Base-by-base conservation (phyloP, 2,888 invertebrate genomes). In the Dascillus cervinus region DNA sequence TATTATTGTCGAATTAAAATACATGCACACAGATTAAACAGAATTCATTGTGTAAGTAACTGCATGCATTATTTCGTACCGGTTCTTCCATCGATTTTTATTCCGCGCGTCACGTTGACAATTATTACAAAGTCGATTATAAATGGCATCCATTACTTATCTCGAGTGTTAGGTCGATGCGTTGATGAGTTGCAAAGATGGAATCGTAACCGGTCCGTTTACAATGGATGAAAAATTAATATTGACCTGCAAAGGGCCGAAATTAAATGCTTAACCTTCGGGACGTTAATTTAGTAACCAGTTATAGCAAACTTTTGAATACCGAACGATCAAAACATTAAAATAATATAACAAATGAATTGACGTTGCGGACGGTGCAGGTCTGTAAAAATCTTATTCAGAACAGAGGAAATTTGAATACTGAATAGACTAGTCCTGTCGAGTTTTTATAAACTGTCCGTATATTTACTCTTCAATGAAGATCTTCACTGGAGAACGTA, bases 221-320 rank as follows among this genome's bases (percentile, higher is more conserved):
- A 58, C 58, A 58, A 58, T 49, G 46, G 53, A 57, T 56, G 57
- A 58, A 58, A 58, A 57, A 59, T 58, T 53, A 47, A 55, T 46
- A 41, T 25, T 60, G 56, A 56, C 59, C 57, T 52, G 40, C 55
- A 55, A 47, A 52, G 50, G 57, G 58, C 56, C 53, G 54, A 52
- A 51, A 50, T 52, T 46, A 48, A 53, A 52, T 52, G 48, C 47
- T 50, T 50, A 52, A 52, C 50, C 47, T 50, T 43, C 42, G 37
- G 35, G 41, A 37, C 52, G 51, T 52, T 54, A 56, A 57, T 56
- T 52, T 53, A 53, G 49, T 54, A 55, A 54, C 56, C 55, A 56
- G 56, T 56, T 49, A 45, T 53, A 51, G 49, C 50, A 46, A 49
- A 47, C 43, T 52, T 51, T 49, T 47, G 47, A 47, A 41, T 38